These are phyloP conservation scores for Galleria mellonella DNA, from an alignment of 1,140 invertebrate genomes.

Conservation along the genomic window DNA sequence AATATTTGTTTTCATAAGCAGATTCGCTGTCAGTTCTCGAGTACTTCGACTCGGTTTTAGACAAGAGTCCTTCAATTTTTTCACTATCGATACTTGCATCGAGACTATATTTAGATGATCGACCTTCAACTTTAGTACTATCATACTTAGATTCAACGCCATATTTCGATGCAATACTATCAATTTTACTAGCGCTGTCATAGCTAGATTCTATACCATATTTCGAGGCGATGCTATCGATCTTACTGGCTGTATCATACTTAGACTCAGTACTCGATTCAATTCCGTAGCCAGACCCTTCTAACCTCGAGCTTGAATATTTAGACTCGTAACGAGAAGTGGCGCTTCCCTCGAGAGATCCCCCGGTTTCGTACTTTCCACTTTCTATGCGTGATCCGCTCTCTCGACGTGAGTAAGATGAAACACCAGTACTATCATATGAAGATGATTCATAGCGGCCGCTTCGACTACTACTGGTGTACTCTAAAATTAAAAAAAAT, in stretches of 20 bases:
- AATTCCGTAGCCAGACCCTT: slow-evolving; percentile 44
- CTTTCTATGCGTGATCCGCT: slow-evolving; percentile 52
- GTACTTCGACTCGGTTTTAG: slow-evolving; percentile 50
- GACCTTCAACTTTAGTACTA: slow-evolving; percentile 32
- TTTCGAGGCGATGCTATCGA: slow-evolving; percentile 24
- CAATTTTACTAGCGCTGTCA: slow-evolving; percentile 21
- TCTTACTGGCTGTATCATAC: slow-evolving; percentile 23
- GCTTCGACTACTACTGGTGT: slow-evolving; percentile 74
- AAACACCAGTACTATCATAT: slow-evolving; percentile 40
- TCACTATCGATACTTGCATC: slow-evolving; percentile 37
- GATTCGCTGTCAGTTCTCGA: slow-evolving; percentile 50
- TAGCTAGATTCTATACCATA: slow-evolving; percentile 27
- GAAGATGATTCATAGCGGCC: slow-evolving; percentile 72
- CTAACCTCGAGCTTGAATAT: slow-evolving; percentile 36
- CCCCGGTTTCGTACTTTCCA: slow-evolving; percentile 37
- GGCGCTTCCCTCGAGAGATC: slow-evolving; percentile 38
- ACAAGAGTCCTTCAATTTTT: slow-evolving; percentile 39
- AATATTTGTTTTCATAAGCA: slow-evolving; percentile 50
- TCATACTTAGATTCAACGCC: slow-evolving; percentile 46
- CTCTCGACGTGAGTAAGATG: slow-evolving; percentile 49
- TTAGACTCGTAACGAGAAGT: slow-evolving; percentile 49
- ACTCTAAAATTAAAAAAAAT: slow-evolving; percentile 64
- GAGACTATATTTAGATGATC: slow-evolving; percentile 40
- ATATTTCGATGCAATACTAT: slow-evolving; percentile 27
- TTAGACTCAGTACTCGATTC: slow-evolving; percentile 23